Base-by-base conservation (phyloP, 2,888 invertebrate genomes). In the Branchipolynoe longqiensis region DNA sequence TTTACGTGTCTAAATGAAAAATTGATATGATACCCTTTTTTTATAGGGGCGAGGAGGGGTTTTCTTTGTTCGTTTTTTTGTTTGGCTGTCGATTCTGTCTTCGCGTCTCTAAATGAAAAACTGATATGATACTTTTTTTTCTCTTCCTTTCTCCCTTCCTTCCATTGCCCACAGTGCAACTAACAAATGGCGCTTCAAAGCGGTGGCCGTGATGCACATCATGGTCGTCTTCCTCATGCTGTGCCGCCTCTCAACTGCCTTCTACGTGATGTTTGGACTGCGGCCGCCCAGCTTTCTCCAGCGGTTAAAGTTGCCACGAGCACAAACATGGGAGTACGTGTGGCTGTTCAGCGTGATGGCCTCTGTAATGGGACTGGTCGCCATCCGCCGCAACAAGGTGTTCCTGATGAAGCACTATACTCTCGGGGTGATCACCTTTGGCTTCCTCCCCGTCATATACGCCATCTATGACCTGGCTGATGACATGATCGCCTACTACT, bases 111-210 rank as follows among this genome's bases (percentile, higher is more conserved):
- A n/a, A n/a, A n/a, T n/a, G n/a, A n/a, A n/a, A n/a, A n/a, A n/a
- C n/a, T n/a, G n/a, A n/a, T n/a, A n/a, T n/a, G n/a, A n/a, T n/a
- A n/a, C n/a, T n/a, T n/a, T n/a, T n/a, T n/a, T n/a, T n/a, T n/a
- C n/a, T n/a, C n/a, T n/a, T n/a, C n/a, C n/a, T n/a, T n/a, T n/a
- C n/a, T n/a, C n/a, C n/a, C n/a, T n/a, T n/a, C n/a, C n/a, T n/a
- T n/a, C n/a, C n/a, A n/a, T n/a, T n/a, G n/a, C n/a, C n/a, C 25
- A 92, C 96, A 99, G 99, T 95, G 97, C 98, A 92, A 95, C 97
- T 93, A 98, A 98, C 95, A 99, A 99, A 95, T 97, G 97, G 89
- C 96, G 99, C 92, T 95, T 99, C 94, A 98, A 97, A 94, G 97
- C 97, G 94, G 97, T 98, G 94, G 97, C 98, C 94, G 97, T 97